These are phyloP conservation scores for Ranitomeya variabilis DNA, from an alignment of 2,113 vertebrate genomes.

Conservation along the genomic window DNA sequence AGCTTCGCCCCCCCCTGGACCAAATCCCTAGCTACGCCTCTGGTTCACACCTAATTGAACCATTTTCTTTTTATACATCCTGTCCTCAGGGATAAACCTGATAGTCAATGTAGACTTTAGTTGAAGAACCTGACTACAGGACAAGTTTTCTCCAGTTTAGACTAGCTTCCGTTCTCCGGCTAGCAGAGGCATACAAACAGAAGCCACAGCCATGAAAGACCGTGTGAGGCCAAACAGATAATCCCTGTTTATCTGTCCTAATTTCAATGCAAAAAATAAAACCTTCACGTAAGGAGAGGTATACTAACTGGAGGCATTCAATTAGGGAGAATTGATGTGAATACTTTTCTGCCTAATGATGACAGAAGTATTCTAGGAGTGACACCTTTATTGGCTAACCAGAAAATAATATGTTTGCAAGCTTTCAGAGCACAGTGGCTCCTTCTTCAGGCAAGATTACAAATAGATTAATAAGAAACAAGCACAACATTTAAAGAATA, in stretches of 20 bases:
- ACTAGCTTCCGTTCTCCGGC: background rate
- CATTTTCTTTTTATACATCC: background rate
- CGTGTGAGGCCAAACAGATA: background rate
- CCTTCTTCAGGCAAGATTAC: too few species aligned
- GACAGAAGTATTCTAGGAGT: too few species aligned
- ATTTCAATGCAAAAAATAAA: background rate
- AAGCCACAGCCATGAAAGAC: background rate
- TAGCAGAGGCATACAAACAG: background rate
- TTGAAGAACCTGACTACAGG: background rate
- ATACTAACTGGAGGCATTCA: background rate
- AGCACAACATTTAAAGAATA: too few species aligned
- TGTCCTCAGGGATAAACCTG: background rate
- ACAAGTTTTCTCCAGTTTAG: conserved; percentile 11
- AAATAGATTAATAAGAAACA: too few species aligned
- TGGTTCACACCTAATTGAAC: too few species aligned
- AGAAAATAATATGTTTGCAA: too few species aligned
- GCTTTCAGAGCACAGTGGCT: too few species aligned
- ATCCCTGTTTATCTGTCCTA: background rate
- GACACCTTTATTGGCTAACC: too few species aligned
- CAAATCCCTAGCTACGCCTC: too few species aligned
- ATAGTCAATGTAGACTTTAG: background rate
- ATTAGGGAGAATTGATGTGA: too few species aligned
- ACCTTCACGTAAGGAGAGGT: background rate
- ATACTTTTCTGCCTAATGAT: too few species aligned
- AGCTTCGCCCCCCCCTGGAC: too few species aligned